Evolutionary conservation across 2,113 vertebrate species (phyloP).

Genomic region (Campylomormyrus tamandua): DNA sequence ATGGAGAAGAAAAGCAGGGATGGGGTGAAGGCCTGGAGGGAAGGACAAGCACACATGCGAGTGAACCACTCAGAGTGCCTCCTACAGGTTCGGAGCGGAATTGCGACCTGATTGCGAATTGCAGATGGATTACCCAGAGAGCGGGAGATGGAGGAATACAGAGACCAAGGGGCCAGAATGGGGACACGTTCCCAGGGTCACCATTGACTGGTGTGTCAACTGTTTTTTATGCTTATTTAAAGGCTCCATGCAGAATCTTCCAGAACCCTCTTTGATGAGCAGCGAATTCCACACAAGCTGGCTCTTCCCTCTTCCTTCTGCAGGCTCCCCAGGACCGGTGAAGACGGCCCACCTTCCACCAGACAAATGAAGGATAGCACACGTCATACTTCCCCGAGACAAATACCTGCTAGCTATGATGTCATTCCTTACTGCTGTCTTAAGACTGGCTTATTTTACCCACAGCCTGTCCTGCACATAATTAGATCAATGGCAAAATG

Average conservation of each 20-base stretch:
- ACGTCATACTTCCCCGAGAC: background rate
- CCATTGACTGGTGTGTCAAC: background rate
- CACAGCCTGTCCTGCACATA: background rate
- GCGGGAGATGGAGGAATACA: background rate
- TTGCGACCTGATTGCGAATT: too few species aligned
- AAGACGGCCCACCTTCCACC: background rate
- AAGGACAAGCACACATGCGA: background rate
- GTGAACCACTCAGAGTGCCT: background rate
- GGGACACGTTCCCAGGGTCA: background rate
- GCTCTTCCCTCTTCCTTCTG: background rate
- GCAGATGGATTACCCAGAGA: background rate
- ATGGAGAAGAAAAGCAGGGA: background rate
- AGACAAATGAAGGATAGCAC: background rate
- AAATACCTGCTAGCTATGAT: background rate
- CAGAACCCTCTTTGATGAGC: background rate
- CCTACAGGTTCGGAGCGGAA: background rate
- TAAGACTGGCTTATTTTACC: background rate
- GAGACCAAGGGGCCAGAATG: background rate
- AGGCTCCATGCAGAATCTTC: background rate
- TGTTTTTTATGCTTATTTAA: background rate
- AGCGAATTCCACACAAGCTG: background rate
- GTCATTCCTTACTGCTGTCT: background rate
- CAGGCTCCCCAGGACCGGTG: background rate
- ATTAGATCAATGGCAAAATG: background rate
- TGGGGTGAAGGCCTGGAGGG: background rate